Conservation (phyloP, 2,797 vertebrate species). For the Eidolon dupreanum region DNA sequence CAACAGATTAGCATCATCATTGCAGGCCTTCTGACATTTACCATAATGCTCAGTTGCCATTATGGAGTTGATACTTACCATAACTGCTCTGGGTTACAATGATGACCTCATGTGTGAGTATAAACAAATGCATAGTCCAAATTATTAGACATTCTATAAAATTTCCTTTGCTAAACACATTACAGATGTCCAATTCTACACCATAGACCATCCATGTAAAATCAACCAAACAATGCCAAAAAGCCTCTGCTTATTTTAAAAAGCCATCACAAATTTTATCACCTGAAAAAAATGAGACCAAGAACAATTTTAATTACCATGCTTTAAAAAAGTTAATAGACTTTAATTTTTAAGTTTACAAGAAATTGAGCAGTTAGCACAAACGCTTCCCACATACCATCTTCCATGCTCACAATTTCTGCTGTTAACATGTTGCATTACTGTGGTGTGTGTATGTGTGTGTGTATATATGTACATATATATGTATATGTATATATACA, state of each 20-base stretch:
- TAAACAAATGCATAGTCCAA: background rate
- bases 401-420: background rate
- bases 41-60: background rate
- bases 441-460: no score
- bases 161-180: background rate
- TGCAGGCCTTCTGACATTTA: background rate
- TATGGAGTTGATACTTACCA: background rate
- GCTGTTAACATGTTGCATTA: no score
- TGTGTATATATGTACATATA: no score
- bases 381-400: background rate
- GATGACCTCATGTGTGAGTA: background rate
- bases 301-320: background rate
- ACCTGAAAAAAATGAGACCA: background rate
- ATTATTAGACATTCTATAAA: background rate
- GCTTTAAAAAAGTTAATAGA: background rate
- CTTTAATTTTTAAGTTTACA: background rate
- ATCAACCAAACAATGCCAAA: background rate
- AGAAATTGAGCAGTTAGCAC: background rate
- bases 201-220: background rate
- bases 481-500: no score
- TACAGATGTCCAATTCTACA: background rate
- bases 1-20: background rate
- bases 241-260: background rate
- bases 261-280: background rate
- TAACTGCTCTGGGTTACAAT: background rate